A percentile compares a stretch with the other conserved stretches of the same genome.
Evolutionary conservation across 2,113 vertebrate species (phyloP).

Genomic region (Aythya baeri): DNA sequence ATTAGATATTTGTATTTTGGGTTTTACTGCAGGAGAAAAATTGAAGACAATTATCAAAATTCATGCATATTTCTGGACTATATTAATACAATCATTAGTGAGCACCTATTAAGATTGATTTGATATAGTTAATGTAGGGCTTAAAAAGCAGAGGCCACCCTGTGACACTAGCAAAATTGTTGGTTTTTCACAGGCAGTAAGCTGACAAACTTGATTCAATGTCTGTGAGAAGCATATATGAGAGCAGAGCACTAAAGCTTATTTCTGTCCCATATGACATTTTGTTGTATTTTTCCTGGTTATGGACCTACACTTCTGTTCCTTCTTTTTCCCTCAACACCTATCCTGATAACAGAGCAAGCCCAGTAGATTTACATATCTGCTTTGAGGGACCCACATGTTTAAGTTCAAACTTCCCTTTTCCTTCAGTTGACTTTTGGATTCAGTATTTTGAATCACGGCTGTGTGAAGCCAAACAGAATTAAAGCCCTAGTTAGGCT

Average conservation of each 20-base stretch:
- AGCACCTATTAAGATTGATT: slow-evolving; percentile 12
- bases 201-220: not conserved
- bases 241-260: not conserved
- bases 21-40: not conserved
- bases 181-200: not conserved
- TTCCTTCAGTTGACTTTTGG: not conserved
- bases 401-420: not conserved
- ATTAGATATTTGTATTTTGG: not conserved
- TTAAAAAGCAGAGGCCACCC: not conserved
- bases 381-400: not conserved
- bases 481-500: not conserved
- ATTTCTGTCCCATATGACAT: not conserved
- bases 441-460: not conserved
- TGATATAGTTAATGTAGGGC: not conserved
- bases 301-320: not conserved
- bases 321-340: not conserved
- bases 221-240: not conserved
- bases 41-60: not conserved
- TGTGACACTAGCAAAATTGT: not conserved
- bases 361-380: not conserved
- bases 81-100: not conserved
- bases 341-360: not conserved
- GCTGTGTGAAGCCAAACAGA: not conserved
- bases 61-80: not conserved
- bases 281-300: not conserved